Conservation (phyloP, 2,113 vertebrate species). For the Spea multiplicata region DNA sequence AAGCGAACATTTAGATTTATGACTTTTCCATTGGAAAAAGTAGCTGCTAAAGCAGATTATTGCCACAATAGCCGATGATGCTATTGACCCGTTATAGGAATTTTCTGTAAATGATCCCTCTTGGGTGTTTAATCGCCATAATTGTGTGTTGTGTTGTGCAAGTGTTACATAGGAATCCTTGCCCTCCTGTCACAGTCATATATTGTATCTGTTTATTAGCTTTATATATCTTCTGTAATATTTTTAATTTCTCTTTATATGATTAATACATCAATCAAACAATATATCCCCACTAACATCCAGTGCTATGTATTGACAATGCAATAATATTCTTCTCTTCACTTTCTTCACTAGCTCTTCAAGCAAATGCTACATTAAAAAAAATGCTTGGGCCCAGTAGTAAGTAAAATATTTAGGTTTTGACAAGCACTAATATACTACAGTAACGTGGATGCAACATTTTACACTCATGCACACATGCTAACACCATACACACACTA, state of each 20-base stretch:
- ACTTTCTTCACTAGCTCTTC: too few species aligned
- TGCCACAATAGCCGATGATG: constrained; percentile 30
- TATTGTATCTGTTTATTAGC: constrained; percentile 28
- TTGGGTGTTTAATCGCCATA: constrained; percentile 47
- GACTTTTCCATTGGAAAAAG: constrained; percentile 61
- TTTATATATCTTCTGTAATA: constrained; percentile 36
- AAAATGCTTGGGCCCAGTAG: too few species aligned
- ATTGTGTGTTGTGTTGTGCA: constrained; percentile 47
- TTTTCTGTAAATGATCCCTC: constrained; percentile 55
- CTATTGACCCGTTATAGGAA: constrained; percentile 49
- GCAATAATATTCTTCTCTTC: background rate
- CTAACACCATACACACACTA: too few species aligned
- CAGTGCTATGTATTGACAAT: constrained; percentile 4
- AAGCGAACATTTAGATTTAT: constrained; percentile 59
- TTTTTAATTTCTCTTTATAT: constrained; percentile 28
- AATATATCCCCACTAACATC: constrained; percentile 19
- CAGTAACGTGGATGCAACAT: too few species aligned
- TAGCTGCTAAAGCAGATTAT: constrained; percentile 46
- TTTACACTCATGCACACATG: too few species aligned
- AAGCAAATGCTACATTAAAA: too few species aligned
- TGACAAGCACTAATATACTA: too few species aligned
- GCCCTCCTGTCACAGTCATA: constrained; percentile 1
- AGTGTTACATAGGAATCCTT: constrained; percentile 36
- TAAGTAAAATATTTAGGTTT: too few species aligned
- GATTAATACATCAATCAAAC: constrained; percentile 26